phyloP scores from a whole-genome alignment of 1,140 invertebrate genomes.

The Zaprionus ornatus region DNA sequence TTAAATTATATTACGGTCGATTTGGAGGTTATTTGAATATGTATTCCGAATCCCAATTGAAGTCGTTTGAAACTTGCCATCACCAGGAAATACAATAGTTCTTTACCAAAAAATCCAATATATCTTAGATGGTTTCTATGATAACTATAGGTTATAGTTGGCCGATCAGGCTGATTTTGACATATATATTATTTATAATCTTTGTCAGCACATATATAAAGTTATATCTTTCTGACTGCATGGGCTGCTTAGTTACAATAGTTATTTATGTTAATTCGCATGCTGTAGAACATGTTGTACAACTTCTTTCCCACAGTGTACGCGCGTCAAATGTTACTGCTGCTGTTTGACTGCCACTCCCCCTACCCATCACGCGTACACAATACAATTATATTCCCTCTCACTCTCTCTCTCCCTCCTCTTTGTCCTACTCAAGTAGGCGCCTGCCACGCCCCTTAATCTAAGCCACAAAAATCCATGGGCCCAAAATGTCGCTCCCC shows the following conservation, averaged over 20 bases:
- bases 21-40: too few species aligned
- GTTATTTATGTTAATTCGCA: too few species aligned
- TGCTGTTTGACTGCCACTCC: constrained; percentile 10
- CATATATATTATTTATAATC: neutral
- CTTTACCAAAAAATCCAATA: neutral
- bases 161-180: neutral
- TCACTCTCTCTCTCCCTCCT: neutral
- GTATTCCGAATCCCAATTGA: too few species aligned
- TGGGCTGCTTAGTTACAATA: neutral
- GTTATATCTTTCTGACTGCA: neutral
- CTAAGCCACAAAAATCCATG: constrained; percentile 42
- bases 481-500: constrained; percentile 18
- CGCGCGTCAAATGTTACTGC: neutral
- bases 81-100: too few species aligned
- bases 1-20: neutral
- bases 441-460: constrained; percentile 19
- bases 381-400: constrained; percentile 30
- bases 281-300: too few species aligned
- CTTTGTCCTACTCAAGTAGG: neutral
- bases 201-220: neutral
- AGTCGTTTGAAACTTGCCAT: too few species aligned
- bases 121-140: neutral
- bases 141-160: neutral
- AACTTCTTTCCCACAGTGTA: constrained; percentile 8
- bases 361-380: neutral